Evolutionary conservation across 1,140 invertebrate species (phyloP), one percentile per base, ranked within the genome.

Genomic region (Bombus confusus): DNA sequence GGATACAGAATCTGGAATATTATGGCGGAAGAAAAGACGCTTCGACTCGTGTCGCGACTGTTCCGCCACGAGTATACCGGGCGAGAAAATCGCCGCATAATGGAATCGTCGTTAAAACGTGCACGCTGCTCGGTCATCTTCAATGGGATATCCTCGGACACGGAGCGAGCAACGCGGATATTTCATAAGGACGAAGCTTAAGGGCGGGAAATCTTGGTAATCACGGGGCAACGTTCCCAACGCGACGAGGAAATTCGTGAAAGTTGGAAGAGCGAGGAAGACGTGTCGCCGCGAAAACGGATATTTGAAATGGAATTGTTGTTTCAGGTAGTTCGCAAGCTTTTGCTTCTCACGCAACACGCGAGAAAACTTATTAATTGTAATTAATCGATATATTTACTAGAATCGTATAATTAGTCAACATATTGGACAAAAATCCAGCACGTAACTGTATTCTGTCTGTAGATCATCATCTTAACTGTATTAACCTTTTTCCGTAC

Each of bases 71-170:
- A 64, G 18, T 25, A 64, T 37, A 28, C 43, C 25, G n/a, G 4
- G 52, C 62, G 25, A n/a, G 64, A 52, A 62, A 66, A 68, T 77
- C 43, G 41, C 12, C 34, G 62, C 64, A 68, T 34, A 83, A 83
- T 77, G 43, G 59, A 41, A 41, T 15, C 73, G 64, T 83, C 81
- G 57, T 83, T 83, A 77, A 83, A 83, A 83, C 22, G 28, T 15
- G 62, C 81, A 83, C 73, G 73, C 73, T 57, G 74, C 43, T 68
- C 62, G 81, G 28, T 39, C 62, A 41, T n/a, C 15, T 18, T 62
- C 59, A 83, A 83, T 83, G 72, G 62, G 13, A 52, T 28, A 39
- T 31, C 34, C 31, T 28, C 15, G 28, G 64, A 25, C 62, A 75
- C 41, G 43, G 75, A 59, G 22, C 80, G 52, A 62, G 75, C 41